Conservation (phyloP, 2,113 vertebrate genomes). For the Chunga burmeisteri region DNA sequence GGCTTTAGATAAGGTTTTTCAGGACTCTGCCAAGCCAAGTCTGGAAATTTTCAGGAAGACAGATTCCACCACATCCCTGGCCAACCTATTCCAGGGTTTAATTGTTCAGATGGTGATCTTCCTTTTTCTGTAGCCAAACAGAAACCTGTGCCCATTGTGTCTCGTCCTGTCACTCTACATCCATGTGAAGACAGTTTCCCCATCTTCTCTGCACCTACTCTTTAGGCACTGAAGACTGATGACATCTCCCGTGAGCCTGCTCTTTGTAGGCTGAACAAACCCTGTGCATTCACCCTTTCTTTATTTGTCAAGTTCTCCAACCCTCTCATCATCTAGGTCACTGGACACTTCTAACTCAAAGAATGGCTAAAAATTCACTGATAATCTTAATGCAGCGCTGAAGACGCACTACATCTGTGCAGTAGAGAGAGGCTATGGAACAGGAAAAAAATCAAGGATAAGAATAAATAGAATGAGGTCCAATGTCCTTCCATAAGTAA, state of each 20-base stretch:
- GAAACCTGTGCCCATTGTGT: background rate
- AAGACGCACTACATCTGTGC: background rate
- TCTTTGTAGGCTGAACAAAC: background rate
- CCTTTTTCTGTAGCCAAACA: background rate
- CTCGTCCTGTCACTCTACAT: background rate
- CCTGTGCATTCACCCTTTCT: background rate
- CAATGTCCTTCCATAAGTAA: background rate
- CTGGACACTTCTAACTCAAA: background rate
- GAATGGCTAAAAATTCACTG: background rate
- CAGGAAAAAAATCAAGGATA: background rate
- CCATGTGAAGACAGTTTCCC: background rate
- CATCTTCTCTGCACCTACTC: background rate
- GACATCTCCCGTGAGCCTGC: background rate
- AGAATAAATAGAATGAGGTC: background rate
- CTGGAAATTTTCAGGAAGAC: background rate
- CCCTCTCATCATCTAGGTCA: background rate
- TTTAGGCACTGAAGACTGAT: background rate
- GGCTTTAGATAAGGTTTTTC: background rate
- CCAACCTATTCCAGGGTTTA: background rate
- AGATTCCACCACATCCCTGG: background rate
- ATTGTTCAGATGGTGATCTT: background rate
- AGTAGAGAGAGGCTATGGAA: background rate
- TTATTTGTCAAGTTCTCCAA: background rate
- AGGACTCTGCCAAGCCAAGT: background rate
- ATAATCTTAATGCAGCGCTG: background rate